These are phyloP conservation scores for Drosophila arizonae DNA, from an alignment of 1,140 invertebrate species.

Conservation along the genomic window DNA sequence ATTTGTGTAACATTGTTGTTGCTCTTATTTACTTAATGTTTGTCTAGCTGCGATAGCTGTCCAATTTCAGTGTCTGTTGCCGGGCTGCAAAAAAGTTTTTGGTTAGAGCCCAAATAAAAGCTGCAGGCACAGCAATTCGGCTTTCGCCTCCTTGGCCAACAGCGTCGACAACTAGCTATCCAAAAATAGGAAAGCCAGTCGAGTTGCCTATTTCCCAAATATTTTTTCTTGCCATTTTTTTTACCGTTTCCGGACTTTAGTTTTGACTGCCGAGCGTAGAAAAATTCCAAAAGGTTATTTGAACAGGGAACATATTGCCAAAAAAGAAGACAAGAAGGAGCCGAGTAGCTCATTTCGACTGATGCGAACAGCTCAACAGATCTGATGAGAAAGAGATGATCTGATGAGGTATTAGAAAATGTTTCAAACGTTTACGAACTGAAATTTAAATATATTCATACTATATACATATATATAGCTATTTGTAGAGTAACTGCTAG, in stretches of 20 bases:
- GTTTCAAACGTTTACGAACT: no score
- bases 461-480: background rate
- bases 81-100: slow-evolving; percentile 61
- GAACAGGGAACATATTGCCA: background rate
- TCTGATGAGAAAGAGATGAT: no score
- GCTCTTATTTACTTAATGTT: slow-evolving; percentile 63
- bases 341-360: background rate
- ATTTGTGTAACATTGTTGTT: slow-evolving; percentile 62
- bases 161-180: slow-evolving; percentile 33
- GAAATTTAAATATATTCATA: no score
- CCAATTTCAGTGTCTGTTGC: slow-evolving; percentile 56
- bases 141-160: slow-evolving; percentile 26
- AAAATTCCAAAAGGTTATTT: slow-evolving; percentile 2
- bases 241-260: slow-evolving; percentile 51
- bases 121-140: slow-evolving; percentile 70
- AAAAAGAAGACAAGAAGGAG: background rate
- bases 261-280: slow-evolving; percentile 7
- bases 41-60: slow-evolving; percentile 60
- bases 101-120: slow-evolving; percentile 60
- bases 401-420: no score
- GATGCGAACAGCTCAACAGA: background rate
- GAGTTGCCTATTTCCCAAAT: slow-evolving; percentile 4
- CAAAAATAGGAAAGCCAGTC: slow-evolving; percentile 49
- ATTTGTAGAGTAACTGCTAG: background rate
- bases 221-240: slow-evolving; percentile 33